Conservation (phyloP, 2,797 vertebrate species). For the Bucorvus abyssinicus region DNA sequence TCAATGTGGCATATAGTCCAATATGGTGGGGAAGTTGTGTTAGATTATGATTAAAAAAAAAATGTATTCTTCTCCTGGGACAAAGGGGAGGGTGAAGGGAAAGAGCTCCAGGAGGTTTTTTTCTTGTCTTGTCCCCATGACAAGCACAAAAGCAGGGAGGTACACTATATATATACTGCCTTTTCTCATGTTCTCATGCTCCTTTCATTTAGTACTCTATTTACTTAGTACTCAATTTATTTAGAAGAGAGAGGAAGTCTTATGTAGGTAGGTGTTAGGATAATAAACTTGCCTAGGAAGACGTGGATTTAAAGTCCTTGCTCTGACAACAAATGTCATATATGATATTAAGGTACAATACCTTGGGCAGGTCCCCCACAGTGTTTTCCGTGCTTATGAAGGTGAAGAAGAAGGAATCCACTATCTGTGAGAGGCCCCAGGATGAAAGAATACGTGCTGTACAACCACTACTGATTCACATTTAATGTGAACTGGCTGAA, state of each 20-base stretch:
- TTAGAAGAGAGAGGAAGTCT: not conserved
- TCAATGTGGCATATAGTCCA: not conserved
- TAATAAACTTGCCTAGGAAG: not conserved
- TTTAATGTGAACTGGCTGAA: not conserved
- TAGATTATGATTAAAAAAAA: not conserved
- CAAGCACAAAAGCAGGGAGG: not conserved
- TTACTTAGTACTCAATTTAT: not conserved
- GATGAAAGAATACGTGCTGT: not conserved
- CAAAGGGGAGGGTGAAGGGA: not conserved
- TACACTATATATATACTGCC: not conserved
- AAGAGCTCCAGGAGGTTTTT: not conserved
- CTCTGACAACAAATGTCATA: not conserved
- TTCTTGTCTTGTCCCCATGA: not conserved
- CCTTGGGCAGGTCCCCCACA: not conserved
- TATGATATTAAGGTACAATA: not conserved
- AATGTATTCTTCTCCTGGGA: not conserved
- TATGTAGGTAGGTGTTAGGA: fast-evolving
- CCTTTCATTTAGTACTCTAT: not conserved
- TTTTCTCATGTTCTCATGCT: not conserved
- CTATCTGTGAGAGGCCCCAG: not conserved
- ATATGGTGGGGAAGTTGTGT: not conserved
- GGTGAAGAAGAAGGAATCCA: not conserved
- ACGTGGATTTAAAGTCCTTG: not conserved
- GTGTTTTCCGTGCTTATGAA: not conserved
- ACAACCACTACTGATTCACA: not conserved